Evolutionary conservation across 1,140 invertebrate species (phyloP).

Genomic region (Trigoniulus corallinus): DNA sequence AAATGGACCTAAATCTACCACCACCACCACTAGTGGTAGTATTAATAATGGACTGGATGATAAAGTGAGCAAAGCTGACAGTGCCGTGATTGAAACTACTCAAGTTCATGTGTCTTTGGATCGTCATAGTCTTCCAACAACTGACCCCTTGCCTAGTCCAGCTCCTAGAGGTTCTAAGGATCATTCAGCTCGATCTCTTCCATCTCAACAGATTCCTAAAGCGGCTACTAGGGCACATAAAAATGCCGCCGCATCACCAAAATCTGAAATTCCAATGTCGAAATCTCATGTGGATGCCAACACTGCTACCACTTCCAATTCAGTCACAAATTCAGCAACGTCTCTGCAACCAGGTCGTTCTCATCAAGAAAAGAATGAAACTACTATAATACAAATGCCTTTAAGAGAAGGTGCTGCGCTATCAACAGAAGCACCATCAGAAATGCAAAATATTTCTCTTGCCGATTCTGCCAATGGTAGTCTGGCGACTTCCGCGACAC

Average conservation of each 20-base stretch:
- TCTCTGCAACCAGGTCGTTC: neutral
- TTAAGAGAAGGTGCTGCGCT: neutral
- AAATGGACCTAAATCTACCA: conserved; percentile 1
- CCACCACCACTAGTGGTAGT: neutral
- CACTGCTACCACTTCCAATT: neutral
- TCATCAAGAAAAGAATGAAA: neutral
- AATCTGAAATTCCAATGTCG: neutral
- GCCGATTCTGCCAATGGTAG: neutral
- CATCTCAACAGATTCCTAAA: neutral
- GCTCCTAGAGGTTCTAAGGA: neutral
- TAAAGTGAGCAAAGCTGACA: neutral
- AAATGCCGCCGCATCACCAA: neutral
- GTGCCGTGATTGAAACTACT: conserved; percentile 7
- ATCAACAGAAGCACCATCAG: neutral
- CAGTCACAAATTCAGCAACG: neutral
- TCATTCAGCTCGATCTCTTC: no score
- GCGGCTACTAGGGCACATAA: neutral
- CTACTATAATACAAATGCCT: neutral
- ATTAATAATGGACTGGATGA: neutral
- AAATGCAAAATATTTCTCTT: neutral
- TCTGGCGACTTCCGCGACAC: neutral
- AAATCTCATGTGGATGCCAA: neutral
- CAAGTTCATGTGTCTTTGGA: neutral
- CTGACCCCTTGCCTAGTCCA: neutral
- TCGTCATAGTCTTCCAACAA: neutral